Evolutionary conservation across 2,113 vertebrate species (phyloP), one percentile per base, ranked within the genome.

Genomic region (Lophochroa leadbeateri): DNA sequence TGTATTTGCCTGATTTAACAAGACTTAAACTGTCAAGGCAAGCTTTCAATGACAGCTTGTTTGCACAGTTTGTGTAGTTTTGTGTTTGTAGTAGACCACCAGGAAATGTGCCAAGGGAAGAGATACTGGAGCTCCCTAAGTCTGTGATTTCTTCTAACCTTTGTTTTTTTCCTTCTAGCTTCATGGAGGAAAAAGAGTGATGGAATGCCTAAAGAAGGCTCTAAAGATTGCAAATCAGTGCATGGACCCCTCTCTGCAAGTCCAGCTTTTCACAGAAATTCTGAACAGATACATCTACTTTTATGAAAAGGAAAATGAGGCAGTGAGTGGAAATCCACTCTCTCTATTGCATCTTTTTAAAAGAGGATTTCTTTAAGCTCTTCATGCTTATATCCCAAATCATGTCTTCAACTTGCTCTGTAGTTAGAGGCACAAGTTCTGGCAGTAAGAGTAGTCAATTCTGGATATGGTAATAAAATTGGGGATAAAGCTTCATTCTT

Each of bases 211-310:
- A 88, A 99, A 99, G 97, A 99, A 99, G 96, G 99, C 99, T 18
- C 97, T 99, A 88, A 99, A 99, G 98, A 99, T 99, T 72, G 99
- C 99, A 85, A 99, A 99, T 96, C 99, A 99, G 97, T 99, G 99
- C 97, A 99, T 99, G 99, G 99, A 99, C 91, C 99, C 99, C 9
- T 99, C 99, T 37, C 98, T 99, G 94, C 99, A 99, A 97, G 99
- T 99, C 39, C 99, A 99, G 39, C 99, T 99, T 75, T 99, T 99
- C 98, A 99, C 99, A 94, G 99, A 99, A 97, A 99, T 99, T 97
- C 99, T 99, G 92, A 99, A 99, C 97, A 98, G 99, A 99, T 99
- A 99, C 24, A 98, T 99, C 97, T 99, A 99, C 97, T 99, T 99
- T 98, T 99, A 99, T 43, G 99, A 99, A 97, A 98, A 99, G 58